Evolutionary conservation across 2,797 vertebrate genomes (phyloP).

Genomic region (Sphaeramia orbicularis): DNA sequence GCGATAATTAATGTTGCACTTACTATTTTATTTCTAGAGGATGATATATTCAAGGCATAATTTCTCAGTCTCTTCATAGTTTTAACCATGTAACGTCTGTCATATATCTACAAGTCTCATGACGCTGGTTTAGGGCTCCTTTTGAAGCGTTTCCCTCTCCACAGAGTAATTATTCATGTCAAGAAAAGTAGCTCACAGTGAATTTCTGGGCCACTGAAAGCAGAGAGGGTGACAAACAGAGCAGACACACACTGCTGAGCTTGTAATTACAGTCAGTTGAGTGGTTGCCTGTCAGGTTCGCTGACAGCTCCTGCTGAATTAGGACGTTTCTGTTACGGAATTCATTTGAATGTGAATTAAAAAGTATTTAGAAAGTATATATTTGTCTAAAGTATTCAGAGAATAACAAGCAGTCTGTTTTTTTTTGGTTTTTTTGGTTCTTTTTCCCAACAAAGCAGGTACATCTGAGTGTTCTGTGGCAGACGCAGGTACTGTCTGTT

Average conservation of each 20-base stretch:
- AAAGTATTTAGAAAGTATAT: slow-evolving; percentile 7
- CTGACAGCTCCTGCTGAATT: slow-evolving; percentile 51
- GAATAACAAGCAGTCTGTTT: not conserved
- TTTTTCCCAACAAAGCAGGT: not conserved
- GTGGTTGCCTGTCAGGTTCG: slow-evolving; percentile 39
- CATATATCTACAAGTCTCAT: slow-evolving; percentile 19
- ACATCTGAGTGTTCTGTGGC: slow-evolving; percentile 8
- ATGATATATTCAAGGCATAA: no score
- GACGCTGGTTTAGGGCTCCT: slow-evolving; percentile 39
- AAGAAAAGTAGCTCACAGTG: slow-evolving; percentile 53
- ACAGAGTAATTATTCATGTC: slow-evolving; percentile 66
- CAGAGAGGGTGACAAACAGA: slow-evolving; percentile 56
- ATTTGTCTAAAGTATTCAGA: slow-evolving; percentile 19
- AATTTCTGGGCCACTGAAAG: slow-evolving; percentile 70
- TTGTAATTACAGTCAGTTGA: slow-evolving; percentile 62
- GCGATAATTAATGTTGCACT: no score
- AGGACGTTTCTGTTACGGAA: slow-evolving; percentile 29
- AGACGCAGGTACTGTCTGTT: slow-evolving; percentile 24
- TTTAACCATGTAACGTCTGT: not conserved
- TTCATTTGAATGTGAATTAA: slow-evolving; percentile 47
- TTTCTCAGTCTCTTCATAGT: not conserved
- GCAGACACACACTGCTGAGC: slow-evolving; percentile 41
- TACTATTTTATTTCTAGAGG: no score
- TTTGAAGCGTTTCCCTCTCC: slow-evolving; percentile 46
- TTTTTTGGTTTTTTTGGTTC: not conserved